Evolutionary conservation across 2,888 invertebrate genomes (phyloP).

Genomic region (Xanthorhoe spadicearia): DNA sequence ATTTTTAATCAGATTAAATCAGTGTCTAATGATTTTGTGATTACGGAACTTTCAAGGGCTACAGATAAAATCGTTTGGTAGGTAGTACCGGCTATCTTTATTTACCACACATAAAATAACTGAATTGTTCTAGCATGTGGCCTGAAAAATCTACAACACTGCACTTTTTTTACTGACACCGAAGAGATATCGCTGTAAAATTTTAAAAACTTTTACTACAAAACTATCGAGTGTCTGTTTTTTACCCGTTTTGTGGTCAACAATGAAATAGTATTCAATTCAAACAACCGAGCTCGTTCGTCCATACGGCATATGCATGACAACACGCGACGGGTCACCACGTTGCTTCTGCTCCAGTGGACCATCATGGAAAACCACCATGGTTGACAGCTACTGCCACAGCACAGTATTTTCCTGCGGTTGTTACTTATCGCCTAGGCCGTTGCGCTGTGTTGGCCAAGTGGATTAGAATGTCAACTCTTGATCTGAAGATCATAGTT

Average conservation of each 20-base stretch:
- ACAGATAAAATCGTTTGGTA: too few relatives aligned
- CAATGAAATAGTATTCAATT: constrained; percentile 15
- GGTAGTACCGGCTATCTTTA: too few relatives aligned
- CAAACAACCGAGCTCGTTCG: constrained; percentile 13
- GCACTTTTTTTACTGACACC: background rate
- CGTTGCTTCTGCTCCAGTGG: constrained; percentile 13
- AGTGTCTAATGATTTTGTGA: too few relatives aligned
- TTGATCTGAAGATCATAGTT: too few relatives aligned
- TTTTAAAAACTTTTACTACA: background rate
- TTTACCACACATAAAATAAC: too few relatives aligned
- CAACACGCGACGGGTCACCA: constrained; percentile 7
- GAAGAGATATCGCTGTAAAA: background rate
- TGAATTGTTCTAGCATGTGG: background rate
- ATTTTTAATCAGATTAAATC: too few relatives aligned
- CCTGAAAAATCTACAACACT: background rate
- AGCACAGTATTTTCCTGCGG: too few relatives aligned
- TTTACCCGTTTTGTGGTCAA: constrained; percentile 5
- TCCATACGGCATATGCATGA: constrained; percentile 11
- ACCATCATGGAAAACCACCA: constrained; percentile 15
- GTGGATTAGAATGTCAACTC: too few relatives aligned
- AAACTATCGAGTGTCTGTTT: background rate
- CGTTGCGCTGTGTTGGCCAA: too few relatives aligned
- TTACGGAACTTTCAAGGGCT: too few relatives aligned
- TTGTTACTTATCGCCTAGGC: too few relatives aligned
- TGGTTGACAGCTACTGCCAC: constrained; percentile 8